Evolutionary conservation across 1,140 invertebrate species (phyloP), one percentile per base, ranked within the genome.

Genomic region (Oedothorax gibbosus): DNA sequence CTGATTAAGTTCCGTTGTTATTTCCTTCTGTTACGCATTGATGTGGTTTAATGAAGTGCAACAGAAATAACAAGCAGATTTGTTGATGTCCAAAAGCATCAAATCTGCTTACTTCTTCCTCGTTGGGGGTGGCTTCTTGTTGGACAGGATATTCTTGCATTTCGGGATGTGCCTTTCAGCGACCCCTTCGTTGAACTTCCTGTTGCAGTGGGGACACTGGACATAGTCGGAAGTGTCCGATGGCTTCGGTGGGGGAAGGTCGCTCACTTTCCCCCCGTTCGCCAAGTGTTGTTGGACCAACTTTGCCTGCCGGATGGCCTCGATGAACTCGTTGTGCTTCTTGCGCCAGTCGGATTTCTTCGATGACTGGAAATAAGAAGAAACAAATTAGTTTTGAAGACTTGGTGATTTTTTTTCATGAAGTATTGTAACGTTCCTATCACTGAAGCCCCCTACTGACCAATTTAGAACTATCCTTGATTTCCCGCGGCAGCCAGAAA

Each of bases 161-260:
- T 96, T 98, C 69, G 94, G 94, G 73, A 98, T 95, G 90, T 98
- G 97, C 2, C 97, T 92, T 84, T 98, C 96, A 88, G 94, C 97
- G 0, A 96, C 95, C 87, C 95, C 95, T 54, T 94, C 91, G 54
- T 95, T 96, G 90, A 98, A 98, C 75, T 93, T 92, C 7, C 97
- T 93, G 0, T 92, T 92, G 89, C 96, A 98, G 87, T 95, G 94
- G 2, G 95, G 95, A 91, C 96, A 98, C 75, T 89, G 88, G 20
- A 91, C 88, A 86, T 91, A 91, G 86, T 91, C 91, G 89, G 88
- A 86, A 15, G 79, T 91, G 66, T 89, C 89, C 8, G 90, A 87
- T 0, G 94, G 93, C 7, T 97, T 96, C 7, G 97, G 97, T 0
- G 97, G 97, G 0, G 97, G 96, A 56, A 98, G 91, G 90, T 97